Evolutionary conservation across 1,140 invertebrate genomes (phyloP), one percentile per base, ranked within the genome.

Genomic region (Bombus turneri): DNA sequence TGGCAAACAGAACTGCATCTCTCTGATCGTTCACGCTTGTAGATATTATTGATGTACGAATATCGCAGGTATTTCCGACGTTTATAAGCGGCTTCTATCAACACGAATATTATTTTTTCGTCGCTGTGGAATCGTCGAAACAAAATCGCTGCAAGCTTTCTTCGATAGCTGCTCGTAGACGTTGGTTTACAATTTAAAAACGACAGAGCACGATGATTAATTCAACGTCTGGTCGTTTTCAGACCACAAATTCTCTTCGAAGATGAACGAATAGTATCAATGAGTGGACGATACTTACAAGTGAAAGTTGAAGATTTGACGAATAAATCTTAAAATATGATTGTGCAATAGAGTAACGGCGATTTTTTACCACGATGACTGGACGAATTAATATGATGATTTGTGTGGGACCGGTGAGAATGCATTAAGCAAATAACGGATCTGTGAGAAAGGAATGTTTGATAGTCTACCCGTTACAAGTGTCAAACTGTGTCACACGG

Each of bases 241-340:
- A 39, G 34, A n/a, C 37, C 53, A 1, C 13, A 8, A 77, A 39
- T 62, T 41, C n/a, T 9, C 12, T 77, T 41, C 12, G 25, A 25
- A 39, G 57, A 41, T 31, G 57, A 77, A 77, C 31, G 9, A 59
- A 28, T 15, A 28, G 0, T 22, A 10, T 8, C n/a, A 76, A 76
- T 3, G 6, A 59, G 0, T 31, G 6, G 37, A 41, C 37, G 75
- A 64, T 31, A 25, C 18, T 0, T 31, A 53, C 18, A 8, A 62
- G 75, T 64, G 75, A 77, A 77, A 77, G 75, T 64, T 31, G 37
- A 31, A 64, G 31, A 64, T 77, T 77, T 5, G 15, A 18, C 28
- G 25, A 59, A 37, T 39, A 39, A 77, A 77, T 77, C 37, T n/a
- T 39, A 0, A 39, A 25, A n/a, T 15, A 1, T 1, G 59, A 77